Percentiles rank a stretch among this genome's conserved stretches.
Conservation (phyloP, 1,140 invertebrate genomes). For the Medauroidea extradentata region DNA sequence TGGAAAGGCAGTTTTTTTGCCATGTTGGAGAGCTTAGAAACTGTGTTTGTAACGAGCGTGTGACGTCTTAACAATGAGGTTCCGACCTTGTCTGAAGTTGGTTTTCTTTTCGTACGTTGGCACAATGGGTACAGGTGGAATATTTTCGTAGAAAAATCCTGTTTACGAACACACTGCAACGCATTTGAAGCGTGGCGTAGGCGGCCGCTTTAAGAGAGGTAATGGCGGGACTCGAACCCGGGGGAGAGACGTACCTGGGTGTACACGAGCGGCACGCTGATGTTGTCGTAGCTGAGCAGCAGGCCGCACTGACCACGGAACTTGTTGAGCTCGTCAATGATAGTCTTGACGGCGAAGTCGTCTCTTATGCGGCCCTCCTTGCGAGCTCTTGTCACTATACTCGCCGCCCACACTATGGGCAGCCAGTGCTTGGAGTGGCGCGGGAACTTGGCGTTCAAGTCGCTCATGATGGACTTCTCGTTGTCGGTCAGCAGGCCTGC, state of each 20-base stretch:
- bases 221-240: too few relatives aligned
- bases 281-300: conserved; percentile 81
- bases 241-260: conserved; percentile 64
- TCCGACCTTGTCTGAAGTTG: too few relatives aligned
- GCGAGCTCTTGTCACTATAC: conserved; percentile 67
- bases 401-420: conserved; percentile 89
- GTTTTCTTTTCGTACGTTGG: too few relatives aligned
- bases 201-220: too few relatives aligned
- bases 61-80: too few relatives aligned
- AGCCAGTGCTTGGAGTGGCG: conserved; percentile 91
- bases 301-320: conserved; percentile 79
- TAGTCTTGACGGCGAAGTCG: conserved; percentile 87
- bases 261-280: conserved; percentile 89
- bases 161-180: too few relatives aligned
- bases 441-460: conserved; percentile 76
- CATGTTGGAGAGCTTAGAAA: too few relatives aligned
- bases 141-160: too few relatives aligned
- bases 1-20: too few relatives aligned
- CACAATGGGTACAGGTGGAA: too few relatives aligned
- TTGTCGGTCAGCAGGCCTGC: conserved; percentile 84
- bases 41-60: too few relatives aligned
- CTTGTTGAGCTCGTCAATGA: conserved; percentile 85
- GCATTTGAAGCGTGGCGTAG: too few relatives aligned
- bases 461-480: conserved; percentile 73
- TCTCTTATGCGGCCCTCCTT: conserved; percentile 83